These are phyloP conservation scores for Corynorhinus townsendii DNA, from an alignment of 2,113 vertebrate species.

Conservation along the genomic window DNA sequence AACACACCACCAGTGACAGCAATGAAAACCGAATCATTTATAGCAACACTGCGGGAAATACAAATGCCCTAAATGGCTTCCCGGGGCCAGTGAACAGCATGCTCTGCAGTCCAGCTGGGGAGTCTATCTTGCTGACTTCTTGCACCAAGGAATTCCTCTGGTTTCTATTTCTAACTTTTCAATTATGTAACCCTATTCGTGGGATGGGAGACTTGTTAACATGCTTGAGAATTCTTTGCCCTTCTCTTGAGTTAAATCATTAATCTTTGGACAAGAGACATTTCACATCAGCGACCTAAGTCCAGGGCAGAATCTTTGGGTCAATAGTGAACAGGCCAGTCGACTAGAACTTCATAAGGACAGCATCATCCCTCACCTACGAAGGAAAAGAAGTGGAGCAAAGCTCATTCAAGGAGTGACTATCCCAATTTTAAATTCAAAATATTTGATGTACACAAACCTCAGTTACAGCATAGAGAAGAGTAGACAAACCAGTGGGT, in stretches of 20 bases:
- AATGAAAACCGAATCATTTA: background rate
- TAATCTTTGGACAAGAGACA: conserved; percentile 47
- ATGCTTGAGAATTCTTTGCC: conserved; percentile 65
- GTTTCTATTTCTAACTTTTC: conserved; percentile 69
- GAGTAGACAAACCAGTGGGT: background rate
- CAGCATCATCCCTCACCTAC: background rate
- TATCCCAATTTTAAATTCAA: conserved; percentile 16
- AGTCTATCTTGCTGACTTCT: conserved; percentile 61
- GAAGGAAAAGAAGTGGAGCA: background rate
- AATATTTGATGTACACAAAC: background rate
- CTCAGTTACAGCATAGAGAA: background rate
- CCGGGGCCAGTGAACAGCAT: background rate
- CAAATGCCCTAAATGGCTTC: background rate
- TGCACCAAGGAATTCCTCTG: conserved; percentile 67
- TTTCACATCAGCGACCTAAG: conserved; percentile 45
- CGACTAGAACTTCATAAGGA: background rate
- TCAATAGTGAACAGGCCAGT: conserved; percentile 19
- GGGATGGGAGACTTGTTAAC: conserved; percentile 41
- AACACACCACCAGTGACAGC: background rate
- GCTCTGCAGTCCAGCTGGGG: conserved; percentile 15
- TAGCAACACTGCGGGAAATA: background rate
- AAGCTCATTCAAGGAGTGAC: background rate
- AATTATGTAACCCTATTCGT: conserved; percentile 49
- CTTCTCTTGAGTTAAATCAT: conserved; percentile 61
- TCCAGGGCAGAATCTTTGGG: background rate